Conservation (phyloP, 2,888 invertebrate genomes). For the Cosmorhoe ocellata region DNA sequence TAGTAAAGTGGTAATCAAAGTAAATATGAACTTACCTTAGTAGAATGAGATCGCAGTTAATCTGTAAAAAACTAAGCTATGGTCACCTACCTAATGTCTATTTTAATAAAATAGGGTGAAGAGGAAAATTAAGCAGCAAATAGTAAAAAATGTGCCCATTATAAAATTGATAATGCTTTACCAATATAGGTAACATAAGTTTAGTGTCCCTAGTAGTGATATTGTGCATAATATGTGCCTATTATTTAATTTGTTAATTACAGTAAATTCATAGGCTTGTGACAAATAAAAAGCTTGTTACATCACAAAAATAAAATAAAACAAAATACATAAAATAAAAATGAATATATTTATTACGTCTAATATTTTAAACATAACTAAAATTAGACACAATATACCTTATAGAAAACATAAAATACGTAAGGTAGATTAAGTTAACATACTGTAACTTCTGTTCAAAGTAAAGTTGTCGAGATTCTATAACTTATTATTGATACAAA, state of each 20-base stretch:
- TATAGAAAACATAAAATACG: conserved; percentile 46
- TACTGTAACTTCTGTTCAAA: conserved; percentile 40
- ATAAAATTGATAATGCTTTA: conserved; percentile 1
- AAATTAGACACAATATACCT: conserved; percentile 66
- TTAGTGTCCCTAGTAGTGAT: neutral
- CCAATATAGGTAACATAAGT: conserved; percentile 1
- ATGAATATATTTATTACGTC: conserved; percentile 80
- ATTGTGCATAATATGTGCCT: too few relatives aligned
- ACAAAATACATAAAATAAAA: conserved; percentile 79
- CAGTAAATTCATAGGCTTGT: neutral
- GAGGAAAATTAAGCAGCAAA: neutral
- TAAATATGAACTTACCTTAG: conserved; percentile 22
- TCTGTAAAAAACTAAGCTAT: conserved; percentile 14
- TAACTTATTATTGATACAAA: conserved; percentile 48
- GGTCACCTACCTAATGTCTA: neutral
- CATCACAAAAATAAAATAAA: conserved; percentile 71
- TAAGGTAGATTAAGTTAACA: conserved; percentile 36
- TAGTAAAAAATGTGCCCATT: neutral
- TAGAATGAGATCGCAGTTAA: conserved; percentile 3
- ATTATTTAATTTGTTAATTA: conserved; percentile 6
- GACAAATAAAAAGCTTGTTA: conserved; percentile 18
- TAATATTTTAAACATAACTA: conserved; percentile 71
- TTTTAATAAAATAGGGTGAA: neutral
- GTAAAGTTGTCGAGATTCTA: conserved; percentile 75
- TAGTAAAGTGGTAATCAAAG: too few relatives aligned